Evolutionary conservation across 2,113 vertebrate species (phyloP), one percentile per base, ranked within the genome.

Genomic region (Lamprotornis superbus): DNA sequence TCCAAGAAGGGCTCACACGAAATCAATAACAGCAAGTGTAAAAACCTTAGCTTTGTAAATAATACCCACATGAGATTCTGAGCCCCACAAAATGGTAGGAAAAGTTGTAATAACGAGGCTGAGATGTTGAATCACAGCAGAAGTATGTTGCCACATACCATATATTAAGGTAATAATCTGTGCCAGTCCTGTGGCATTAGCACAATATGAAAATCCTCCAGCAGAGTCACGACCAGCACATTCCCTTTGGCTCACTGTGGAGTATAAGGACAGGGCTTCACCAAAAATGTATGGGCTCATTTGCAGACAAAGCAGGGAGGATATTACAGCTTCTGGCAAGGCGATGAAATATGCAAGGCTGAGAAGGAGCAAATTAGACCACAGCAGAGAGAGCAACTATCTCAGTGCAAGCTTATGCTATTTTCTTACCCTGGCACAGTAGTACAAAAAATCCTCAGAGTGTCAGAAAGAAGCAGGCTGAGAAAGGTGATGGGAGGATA

Each of bases 401-500:
- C 81, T 91, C 59, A 77, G 78, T 87, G 39, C 14, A 83, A 78
- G 33, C 11, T 92, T 60, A 9, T 44, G 39, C 16, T 92, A 8
- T 90, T 94, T 90, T 92, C 64, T 39, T 92, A 28, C 31, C 16
- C 50, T 63, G 42, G 28, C 59, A 83, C 19, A 55, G 60, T 31
- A 67, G 33, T 24, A 63, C 52, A 83, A 40, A 30, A 88, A 70
- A 83, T 80, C 50, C 56, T 93, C 0, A 0, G 25, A 50, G 63
- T 31, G 28, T 63, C 82, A 86, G 64, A 81, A 71, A 86, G 84
- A 80, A 75, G 60, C 33, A 90, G 79, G 25, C 52, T 86, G 90
- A 74, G 47, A 93, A 83, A 92, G 92, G 60, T 93, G 83, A 88
- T 1, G 11, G 60, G 60, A 94, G 76, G 85, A 93, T 75, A 92